Conservation (phyloP, 2,888 invertebrate species). For the Punctoribates punctum region DNA sequence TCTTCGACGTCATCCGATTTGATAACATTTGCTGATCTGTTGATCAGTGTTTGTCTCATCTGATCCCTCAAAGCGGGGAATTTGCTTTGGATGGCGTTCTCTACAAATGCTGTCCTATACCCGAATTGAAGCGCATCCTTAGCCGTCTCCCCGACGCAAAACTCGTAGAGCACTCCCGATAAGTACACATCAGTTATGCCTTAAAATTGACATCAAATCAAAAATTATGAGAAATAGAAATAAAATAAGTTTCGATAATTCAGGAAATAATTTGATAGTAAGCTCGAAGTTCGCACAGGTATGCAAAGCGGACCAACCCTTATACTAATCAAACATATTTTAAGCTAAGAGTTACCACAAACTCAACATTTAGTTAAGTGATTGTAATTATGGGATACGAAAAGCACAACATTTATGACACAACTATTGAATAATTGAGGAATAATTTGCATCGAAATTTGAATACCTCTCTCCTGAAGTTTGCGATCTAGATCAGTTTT, state of each 20-base stretch:
- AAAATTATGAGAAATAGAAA: too few relatives aligned
- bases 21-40: constrained; percentile 52
- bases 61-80: neutral
- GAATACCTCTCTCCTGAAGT: constrained; percentile 72
- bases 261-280: neutral
- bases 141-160: constrained; percentile 67
- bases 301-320: neutral
- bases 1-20: constrained; percentile 12
- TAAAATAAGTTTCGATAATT: neutral
- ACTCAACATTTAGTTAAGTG: too few relatives aligned
- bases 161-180: constrained; percentile 90
- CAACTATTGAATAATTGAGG: too few relatives aligned
- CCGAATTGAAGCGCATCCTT: constrained; percentile 67
- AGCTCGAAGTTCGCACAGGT: neutral
- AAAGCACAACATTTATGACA: too few relatives aligned
- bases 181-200: constrained; percentile 77
- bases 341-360: too few relatives aligned
- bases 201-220: neutral
- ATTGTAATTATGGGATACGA: too few relatives aligned
- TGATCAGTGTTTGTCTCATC: neutral
- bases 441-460: neutral
- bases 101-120: constrained; percentile 79
- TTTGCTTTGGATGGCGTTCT: constrained; percentile 79
- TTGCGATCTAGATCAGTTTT: constrained; percentile 73
- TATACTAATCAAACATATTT: too few relatives aligned